Percentiles rank a stretch among this genome's conserved stretches.
These are phyloP conservation scores for Lepilemur ruficaudatus DNA, from an alignment of 2,797 vertebrate species.

Conservation along the genomic window DNA sequence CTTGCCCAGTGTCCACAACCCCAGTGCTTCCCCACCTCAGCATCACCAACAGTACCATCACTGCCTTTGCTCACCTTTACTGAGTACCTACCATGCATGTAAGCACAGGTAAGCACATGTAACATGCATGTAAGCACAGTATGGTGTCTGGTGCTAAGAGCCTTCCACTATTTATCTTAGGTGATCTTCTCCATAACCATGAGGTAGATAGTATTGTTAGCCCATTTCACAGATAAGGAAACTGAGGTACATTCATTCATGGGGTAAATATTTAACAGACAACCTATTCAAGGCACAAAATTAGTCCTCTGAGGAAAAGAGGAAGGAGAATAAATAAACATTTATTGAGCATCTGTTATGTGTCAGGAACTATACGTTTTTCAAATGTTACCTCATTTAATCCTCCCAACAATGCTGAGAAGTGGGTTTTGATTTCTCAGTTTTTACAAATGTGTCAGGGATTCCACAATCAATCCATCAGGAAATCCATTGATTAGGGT, in stretches of 20 bases:
- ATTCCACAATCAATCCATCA: background rate
- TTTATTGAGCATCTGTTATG: background rate
- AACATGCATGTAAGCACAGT: background rate
- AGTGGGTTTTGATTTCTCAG: background rate
- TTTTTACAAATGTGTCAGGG: background rate
- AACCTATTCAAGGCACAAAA: background rate
- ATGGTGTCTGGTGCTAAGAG: background rate
- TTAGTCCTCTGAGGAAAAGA: background rate
- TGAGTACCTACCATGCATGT: background rate
- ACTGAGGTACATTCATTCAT: background rate
- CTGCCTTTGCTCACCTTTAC: background rate
- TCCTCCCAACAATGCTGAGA: background rate
- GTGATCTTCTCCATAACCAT: background rate
- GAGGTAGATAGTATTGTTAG: background rate
- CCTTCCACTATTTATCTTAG: background rate
- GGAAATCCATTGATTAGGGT: background rate
- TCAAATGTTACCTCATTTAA: background rate
- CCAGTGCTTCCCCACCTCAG: background rate
- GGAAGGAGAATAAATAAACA: background rate
- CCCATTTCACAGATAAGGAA: background rate
- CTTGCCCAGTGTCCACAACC: background rate
- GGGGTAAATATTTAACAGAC: background rate
- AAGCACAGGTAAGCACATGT: background rate
- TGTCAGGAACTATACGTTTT: background rate
- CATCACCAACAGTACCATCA: background rate